These are phyloP conservation scores for Griposia aprilina DNA, from an alignment of 2,888 invertebrate species.

Conservation along the genomic window DNA sequence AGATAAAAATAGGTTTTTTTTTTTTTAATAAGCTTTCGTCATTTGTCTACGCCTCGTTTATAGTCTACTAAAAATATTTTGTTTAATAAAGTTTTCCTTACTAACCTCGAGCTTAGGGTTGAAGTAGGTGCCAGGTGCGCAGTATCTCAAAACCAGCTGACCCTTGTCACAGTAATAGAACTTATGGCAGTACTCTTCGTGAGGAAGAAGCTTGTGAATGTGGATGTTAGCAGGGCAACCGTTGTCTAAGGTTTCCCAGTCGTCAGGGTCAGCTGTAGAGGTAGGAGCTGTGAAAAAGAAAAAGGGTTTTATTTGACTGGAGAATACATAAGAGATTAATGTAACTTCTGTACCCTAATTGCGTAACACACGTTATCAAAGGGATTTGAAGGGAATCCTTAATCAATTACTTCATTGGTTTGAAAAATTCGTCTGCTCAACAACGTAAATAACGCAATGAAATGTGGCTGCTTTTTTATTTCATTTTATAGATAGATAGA, in stretches of 20 bases:
- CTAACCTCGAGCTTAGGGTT: constrained; percentile 40
- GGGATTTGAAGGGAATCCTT: no score
- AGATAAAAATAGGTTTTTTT: no score
- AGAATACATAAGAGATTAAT: neutral
- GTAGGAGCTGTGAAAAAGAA: neutral
- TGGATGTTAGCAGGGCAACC: constrained; percentile 55
- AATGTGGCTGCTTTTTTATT: no score
- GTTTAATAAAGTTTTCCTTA: neutral
- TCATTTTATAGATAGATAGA: no score
- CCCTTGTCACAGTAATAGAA: constrained; percentile 56
- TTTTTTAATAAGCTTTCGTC: no score
- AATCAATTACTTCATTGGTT: no score
- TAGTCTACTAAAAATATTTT: no score
- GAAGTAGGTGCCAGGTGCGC: constrained; percentile 43
- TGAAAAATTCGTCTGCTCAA: no score
- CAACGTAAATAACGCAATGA: no score
- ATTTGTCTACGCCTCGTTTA: no score
- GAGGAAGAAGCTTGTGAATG: constrained; percentile 50
- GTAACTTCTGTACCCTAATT: no score
- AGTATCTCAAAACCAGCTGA: constrained; percentile 30
- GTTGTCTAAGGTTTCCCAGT: constrained; percentile 37
- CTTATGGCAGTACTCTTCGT: constrained; percentile 51
- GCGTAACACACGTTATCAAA: no score
- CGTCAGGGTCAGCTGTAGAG: neutral
- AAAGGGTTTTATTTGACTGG: neutral